Evolutionary conservation across 2,888 invertebrate genomes (phyloP).

Genomic region (Sturmia bella): DNA sequence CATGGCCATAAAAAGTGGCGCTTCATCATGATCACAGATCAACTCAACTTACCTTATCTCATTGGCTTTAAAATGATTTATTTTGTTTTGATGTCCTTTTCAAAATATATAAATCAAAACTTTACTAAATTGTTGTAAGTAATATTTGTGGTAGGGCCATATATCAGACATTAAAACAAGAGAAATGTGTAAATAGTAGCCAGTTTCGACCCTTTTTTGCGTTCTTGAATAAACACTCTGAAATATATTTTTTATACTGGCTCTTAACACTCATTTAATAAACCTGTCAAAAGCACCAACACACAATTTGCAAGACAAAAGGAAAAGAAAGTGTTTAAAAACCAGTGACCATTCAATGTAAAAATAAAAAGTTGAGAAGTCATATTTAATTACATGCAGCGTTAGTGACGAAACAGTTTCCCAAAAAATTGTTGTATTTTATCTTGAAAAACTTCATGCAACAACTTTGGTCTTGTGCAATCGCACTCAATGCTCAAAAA

Average conservation of each 20-base stretch:
- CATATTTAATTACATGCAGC: conserved; percentile 40
- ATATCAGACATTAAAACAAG: too few relatives aligned
- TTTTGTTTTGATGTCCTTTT: too few relatives aligned
- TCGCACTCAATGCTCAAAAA: neutral
- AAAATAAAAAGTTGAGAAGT: conserved; percentile 10
- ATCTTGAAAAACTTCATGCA: neutral
- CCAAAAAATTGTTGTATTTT: neutral
- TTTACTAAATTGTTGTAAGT: too few relatives aligned
- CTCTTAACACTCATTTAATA: conserved; percentile 44
- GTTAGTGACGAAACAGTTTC: conserved; percentile 22
- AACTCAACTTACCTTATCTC: too few relatives aligned
- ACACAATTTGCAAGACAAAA: neutral
- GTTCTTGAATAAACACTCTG: too few relatives aligned
- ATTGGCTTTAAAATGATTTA: too few relatives aligned
- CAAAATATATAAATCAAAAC: too few relatives aligned
- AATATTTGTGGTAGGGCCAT: too few relatives aligned
- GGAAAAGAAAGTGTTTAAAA: neutral
- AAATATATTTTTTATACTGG: too few relatives aligned
- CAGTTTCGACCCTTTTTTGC: too few relatives aligned
- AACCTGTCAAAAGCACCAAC: conserved; percentile 17
- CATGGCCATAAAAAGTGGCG: too few relatives aligned
- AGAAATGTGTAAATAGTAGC: neutral
- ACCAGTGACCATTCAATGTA: neutral
- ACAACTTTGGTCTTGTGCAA: neutral
- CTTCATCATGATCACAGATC: too few relatives aligned